These are phyloP conservation scores for Abrostola triplasia DNA, from an alignment of 2,888 invertebrate genomes.

Conservation along the genomic window DNA sequence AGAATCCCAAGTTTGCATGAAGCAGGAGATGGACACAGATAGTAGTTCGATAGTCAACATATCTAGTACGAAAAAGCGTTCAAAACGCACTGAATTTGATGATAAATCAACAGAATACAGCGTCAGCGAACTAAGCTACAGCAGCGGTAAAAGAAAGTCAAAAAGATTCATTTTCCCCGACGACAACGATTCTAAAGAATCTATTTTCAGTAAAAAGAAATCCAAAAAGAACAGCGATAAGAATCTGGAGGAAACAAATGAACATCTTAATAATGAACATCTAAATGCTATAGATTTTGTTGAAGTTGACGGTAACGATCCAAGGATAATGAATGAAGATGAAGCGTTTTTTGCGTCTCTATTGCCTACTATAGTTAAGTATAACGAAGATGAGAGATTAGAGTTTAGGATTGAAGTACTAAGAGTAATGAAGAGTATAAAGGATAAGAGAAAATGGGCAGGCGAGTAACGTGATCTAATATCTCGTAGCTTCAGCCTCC, in stretches of 20 bases:
- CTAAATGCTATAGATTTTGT: conserved; percentile 64
- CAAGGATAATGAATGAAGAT: conserved; percentile 83
- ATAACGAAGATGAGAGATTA: conserved; percentile 78
- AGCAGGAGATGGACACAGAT: conserved; percentile 54
- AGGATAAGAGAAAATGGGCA: conserved; percentile 70
- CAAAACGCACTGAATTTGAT: conserved; percentile 27
- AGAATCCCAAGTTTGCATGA: conserved; percentile 49
- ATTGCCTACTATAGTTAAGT: conserved; percentile 79
- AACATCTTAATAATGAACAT: conserved; percentile 25
- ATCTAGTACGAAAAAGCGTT: conserved; percentile 18
- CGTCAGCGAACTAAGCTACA: conserved; percentile 8
- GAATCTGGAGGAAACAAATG: not conserved
- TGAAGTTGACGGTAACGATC: conserved; percentile 72
- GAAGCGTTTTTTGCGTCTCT: conserved; percentile 84
- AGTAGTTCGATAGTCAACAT: conserved; percentile 25
- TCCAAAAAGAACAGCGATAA: conserved; percentile 22
- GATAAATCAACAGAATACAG: conserved; percentile 18
- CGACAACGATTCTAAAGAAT: conserved; percentile 20
- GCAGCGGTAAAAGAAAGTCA: conserved; percentile 52
- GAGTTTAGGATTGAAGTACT: conserved; percentile 82
- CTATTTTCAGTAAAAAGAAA: conserved; percentile 38
- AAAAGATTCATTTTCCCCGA: conserved; percentile 50
- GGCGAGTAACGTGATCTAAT: conserved; percentile 31
- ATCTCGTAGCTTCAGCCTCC: not conserved
- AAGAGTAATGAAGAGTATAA: conserved; percentile 78